A percentile compares a stretch with the other conserved stretches of the same genome.
Conservation (phyloP, 1,140 invertebrate species). For the Drosophila novamexicana region DNA sequence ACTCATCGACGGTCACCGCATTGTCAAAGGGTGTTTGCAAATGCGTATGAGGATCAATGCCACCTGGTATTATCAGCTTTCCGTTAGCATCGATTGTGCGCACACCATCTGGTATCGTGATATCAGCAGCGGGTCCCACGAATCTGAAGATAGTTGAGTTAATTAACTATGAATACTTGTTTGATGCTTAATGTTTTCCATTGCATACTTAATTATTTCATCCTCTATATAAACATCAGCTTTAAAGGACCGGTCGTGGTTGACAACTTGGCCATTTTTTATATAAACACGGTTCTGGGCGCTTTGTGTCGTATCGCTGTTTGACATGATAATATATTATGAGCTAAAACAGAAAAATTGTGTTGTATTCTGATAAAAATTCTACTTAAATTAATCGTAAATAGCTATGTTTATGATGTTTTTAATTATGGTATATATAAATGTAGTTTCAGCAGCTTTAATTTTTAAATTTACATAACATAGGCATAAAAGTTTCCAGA, state of each 20-base stretch:
- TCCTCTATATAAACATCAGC: slow-evolving; percentile 88
- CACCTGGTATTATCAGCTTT: slow-evolving; percentile 93
- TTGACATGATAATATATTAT: slow-evolving; percentile 52
- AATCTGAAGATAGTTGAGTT: slow-evolving; percentile 49
- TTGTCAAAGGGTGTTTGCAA: slow-evolving; percentile 95
- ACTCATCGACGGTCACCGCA: slow-evolving; percentile 91
- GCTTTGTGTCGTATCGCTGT: slow-evolving; percentile 89
- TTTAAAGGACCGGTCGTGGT: slow-evolving; percentile 95
- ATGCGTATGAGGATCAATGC: slow-evolving; percentile 96
- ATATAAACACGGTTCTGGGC: slow-evolving; percentile 96
- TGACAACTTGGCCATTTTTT: slow-evolving; percentile 97
- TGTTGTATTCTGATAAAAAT: too few relatives aligned
- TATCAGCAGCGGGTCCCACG: slow-evolving; percentile 86
- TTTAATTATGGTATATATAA: too few relatives aligned
- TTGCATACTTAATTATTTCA: slow-evolving; percentile 76
- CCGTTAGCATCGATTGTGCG: slow-evolving; percentile 92
- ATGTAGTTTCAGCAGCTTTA: too few relatives aligned
- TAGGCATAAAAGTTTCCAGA: too few relatives aligned
- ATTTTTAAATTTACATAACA: too few relatives aligned
- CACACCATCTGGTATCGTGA: slow-evolving; percentile 92
- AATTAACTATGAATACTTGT: background rate
- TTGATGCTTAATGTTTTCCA: too few relatives aligned
- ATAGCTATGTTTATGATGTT: too few relatives aligned
- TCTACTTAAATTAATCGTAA: too few relatives aligned
- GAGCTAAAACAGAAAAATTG: too few relatives aligned